Evolutionary conservation across 1,140 invertebrate species (phyloP), one percentile per base, ranked within the genome.

Genomic region (Drosophila tsacasi): DNA sequence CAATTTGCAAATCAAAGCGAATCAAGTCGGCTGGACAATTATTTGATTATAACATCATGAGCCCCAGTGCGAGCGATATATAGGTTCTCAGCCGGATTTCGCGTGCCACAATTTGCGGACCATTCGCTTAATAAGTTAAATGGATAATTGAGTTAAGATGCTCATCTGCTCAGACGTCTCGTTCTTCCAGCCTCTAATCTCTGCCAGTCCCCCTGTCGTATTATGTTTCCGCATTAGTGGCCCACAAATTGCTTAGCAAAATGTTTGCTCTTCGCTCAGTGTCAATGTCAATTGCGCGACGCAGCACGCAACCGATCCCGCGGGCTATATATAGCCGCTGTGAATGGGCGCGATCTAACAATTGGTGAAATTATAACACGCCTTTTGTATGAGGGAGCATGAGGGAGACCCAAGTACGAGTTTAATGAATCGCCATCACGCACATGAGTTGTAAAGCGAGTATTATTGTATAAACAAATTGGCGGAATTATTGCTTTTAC

Each of bases 141-240:
- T 90, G 72, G 79, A 90, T 90, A 90, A 90, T 90, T 90, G 85
- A 85, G 85, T 77, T 90, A 85, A 82, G 85, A 85, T 83, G 85
- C 85, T 69, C 86, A 21, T 39, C 55, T 67, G 57, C n/a, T 52
- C 23, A 55, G 21, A 42, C 27, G 6, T 52, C 50, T 42, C 39
- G 44, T 47, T 46, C 35, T 54, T 44, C 46, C 39, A 60, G 23
- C 63, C 19, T 58, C 42, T n/a, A 57, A 71, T 49, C 60, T 60
- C 39, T 27, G 37, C 39, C 50, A 1, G 27, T 21, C 40, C n/a
- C 44, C 4, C 19, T 58, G 25, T 23, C 25, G 27, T 54, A 63
- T 79, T 79, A 68, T 72, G 64, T 86, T 79, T 86, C 76, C 83
- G 79, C 68, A 83, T 83, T 83, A 89, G 63, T 52, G 44, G 40